These are phyloP conservation scores for Oceanodroma leucorhoa DNA, from an alignment of 2,797 vertebrate genomes.

Conservation along the genomic window DNA sequence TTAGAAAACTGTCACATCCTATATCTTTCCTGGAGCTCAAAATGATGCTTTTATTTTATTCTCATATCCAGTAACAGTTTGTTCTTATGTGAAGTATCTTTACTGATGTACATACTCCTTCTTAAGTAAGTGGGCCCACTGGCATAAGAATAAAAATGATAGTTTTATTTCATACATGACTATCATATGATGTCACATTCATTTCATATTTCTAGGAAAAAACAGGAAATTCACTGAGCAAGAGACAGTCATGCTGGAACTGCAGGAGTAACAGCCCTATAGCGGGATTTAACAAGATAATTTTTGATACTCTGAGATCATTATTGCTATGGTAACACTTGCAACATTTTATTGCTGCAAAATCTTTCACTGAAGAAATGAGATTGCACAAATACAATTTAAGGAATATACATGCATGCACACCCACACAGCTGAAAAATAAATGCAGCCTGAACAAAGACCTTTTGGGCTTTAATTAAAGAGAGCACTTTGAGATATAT, in stretches of 20 bases:
- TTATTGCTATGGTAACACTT: constrained; percentile 52
- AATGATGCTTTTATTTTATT: neutral
- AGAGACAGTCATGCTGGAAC: neutral
- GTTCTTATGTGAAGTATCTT: neutral
- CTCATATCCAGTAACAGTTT: neutral
- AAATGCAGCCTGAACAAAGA: neutral
- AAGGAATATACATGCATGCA: neutral
- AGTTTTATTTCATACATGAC: neutral
- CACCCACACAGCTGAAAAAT: neutral
- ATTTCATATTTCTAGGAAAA: neutral
- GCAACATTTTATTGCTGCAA: neutral
- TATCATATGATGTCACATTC: neutral
- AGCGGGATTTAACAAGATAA: neutral
- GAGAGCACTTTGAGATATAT: neutral
- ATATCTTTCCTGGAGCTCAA: neutral
- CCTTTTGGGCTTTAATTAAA: neutral
- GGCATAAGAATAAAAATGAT: neutral
- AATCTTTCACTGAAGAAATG: neutral
- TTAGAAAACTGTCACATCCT: neutral
- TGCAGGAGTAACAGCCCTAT: neutral
- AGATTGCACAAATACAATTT: neutral
- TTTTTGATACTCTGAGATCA: neutral
- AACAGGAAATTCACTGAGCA: neutral
- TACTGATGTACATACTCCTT: neutral
- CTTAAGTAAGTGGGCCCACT: neutral